Evolutionary conservation across 2,797 vertebrate genomes (phyloP).

Genomic region (Erethizon dorsatum): DNA sequence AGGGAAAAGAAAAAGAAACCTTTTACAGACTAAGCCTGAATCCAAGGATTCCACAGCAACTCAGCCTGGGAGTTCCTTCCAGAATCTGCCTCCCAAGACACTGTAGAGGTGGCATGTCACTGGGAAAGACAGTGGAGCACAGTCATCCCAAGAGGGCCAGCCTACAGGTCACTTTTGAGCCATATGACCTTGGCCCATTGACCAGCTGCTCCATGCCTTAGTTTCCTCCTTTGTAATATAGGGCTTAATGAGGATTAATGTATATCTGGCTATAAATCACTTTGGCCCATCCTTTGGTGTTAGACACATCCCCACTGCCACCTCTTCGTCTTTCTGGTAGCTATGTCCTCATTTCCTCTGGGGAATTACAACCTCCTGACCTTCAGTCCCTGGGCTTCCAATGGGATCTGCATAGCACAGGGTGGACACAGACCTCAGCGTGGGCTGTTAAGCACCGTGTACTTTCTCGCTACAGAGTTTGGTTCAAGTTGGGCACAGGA

Average conservation of each 20-base stretch:
- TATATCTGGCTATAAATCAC: not conserved
- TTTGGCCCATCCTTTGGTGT: not conserved
- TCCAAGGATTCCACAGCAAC: not conserved
- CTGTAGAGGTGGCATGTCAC: not conserved
- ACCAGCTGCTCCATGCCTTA: not conserved
- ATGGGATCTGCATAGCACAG: not conserved
- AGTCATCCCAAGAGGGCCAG: not conserved
- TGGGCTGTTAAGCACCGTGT: not conserved
- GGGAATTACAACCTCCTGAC: not conserved
- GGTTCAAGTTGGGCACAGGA: not conserved
- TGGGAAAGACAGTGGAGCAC: not conserved
- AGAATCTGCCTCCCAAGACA: not conserved
- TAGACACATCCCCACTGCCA: not conserved
- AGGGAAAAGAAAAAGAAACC: not conserved
- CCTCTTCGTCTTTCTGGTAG: not conserved
- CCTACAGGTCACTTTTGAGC: not conserved
- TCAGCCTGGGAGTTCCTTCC: not conserved
- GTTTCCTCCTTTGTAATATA: constrained; percentile 1
- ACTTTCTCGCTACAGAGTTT: not conserved
- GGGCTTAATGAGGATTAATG: not conserved
- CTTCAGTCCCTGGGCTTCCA: not conserved
- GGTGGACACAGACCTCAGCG: not conserved
- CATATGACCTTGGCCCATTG: not conserved
- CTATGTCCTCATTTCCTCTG: not conserved
- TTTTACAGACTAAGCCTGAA: not conserved